These are phyloP conservation scores for Rhimphoctona megacephalus DNA, from an alignment of 2,888 invertebrate species.

Conservation along the genomic window DNA sequence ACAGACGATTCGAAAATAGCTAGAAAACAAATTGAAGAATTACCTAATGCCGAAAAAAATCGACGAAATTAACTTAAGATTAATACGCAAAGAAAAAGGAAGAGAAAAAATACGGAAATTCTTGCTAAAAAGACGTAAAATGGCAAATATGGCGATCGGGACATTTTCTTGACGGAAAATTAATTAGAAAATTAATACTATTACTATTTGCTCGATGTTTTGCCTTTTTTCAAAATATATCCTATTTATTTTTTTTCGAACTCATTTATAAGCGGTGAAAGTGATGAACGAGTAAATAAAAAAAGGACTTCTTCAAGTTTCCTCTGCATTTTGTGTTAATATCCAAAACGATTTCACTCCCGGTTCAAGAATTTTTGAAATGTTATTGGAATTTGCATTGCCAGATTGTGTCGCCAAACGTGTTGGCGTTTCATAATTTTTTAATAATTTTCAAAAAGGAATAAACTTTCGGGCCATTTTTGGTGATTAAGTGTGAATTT, in stretches of 20 bases:
- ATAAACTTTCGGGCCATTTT: neutral
- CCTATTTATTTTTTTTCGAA: neutral
- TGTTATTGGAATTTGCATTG: neutral
- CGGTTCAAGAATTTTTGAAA: neutral
- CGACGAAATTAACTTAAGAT: neutral
- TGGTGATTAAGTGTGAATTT: neutral
- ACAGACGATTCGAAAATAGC: neutral
- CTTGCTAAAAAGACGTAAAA: conserved; percentile 49
- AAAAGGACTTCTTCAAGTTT: conserved; percentile 52
- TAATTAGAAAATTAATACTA: neutral
- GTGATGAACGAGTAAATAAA: conserved; percentile 65
- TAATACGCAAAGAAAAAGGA: neutral
- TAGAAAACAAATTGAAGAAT: neutral
- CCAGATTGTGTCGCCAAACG: neutral
- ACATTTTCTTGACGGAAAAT: conserved; percentile 9
- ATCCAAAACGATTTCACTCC: neutral
- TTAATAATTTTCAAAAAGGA: no score
- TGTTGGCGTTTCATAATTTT: neutral
- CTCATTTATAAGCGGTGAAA: conserved; percentile 45
- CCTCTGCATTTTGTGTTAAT: conserved; percentile 30
- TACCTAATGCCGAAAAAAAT: neutral
- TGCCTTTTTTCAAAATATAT: neutral
- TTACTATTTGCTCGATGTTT: neutral
- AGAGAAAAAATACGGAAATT: conserved; percentile 14
- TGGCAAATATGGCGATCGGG: conserved; percentile 52